Conservation (phyloP, 2,797 vertebrate species). For the Etheostoma nigrum region DNA sequence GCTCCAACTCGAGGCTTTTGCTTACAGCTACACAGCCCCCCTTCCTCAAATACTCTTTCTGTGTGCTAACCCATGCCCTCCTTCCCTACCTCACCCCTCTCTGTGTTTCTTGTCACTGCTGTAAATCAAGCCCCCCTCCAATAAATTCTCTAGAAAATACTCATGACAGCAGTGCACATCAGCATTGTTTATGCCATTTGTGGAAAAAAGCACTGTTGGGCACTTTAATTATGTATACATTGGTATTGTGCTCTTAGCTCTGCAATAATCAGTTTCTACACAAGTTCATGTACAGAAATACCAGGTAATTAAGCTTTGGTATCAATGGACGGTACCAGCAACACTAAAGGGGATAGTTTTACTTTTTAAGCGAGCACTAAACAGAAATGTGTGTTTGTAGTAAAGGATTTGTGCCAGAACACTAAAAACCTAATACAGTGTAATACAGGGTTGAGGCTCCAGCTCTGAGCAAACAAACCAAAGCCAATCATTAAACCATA, state of each 20-base stretch:
- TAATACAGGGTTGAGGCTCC: conserved; percentile 40
- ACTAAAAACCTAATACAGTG: conserved; percentile 36
- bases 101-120: conserved; percentile 24
- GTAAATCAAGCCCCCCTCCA: conserved; percentile 20
- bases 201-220: not conserved
- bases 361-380: not conserved
- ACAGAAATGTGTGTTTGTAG: conserved; percentile 18
- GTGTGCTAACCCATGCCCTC: conserved; percentile 37
- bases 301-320: not conserved
- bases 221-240: not conserved
- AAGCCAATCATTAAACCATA: conserved; percentile 49
- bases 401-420: conserved; percentile 16
- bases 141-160: not conserved
- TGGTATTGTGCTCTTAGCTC: no score
- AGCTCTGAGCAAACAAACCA: conserved; percentile 49
- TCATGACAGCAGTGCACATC: not conserved
- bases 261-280: not conserved
- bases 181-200: not conserved
- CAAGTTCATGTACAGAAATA: not conserved
- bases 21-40: conserved; percentile 34
- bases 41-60: conserved; percentile 41
- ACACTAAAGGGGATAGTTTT: not conserved
- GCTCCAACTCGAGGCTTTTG: conserved; percentile 67
- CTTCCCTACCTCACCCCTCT: conserved; percentile 21
- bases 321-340: not conserved